Evolutionary conservation across 2,888 invertebrate species (phyloP).

Genomic region (Coecobrya sp.): DNA sequence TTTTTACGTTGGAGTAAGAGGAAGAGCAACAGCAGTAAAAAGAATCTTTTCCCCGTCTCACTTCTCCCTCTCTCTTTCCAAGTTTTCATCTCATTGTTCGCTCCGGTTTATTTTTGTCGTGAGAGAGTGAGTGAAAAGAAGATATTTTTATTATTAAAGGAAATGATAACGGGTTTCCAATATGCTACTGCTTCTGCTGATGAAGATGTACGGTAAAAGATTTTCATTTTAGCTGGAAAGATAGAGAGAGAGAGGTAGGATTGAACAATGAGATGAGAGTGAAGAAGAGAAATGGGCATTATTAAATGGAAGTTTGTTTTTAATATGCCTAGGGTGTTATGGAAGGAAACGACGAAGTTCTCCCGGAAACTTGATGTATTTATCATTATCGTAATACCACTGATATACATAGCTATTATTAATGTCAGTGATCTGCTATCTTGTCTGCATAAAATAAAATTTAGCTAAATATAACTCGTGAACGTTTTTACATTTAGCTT

Average conservation of each 20-base stretch:
- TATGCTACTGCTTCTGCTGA: slow-evolving; percentile 15
- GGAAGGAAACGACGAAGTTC: slow-evolving; percentile 22
- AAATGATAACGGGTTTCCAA: slow-evolving; percentile 54
- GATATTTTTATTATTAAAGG: slow-evolving; percentile 36
- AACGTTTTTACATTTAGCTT: too few relatives aligned
- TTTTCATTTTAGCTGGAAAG: not conserved
- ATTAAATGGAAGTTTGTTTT: slow-evolving; percentile 53
- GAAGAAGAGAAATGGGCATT: slow-evolving; percentile 12
- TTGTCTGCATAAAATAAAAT: not conserved
- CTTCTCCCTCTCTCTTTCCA: not conserved
- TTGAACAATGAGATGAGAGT: slow-evolving; percentile 33
- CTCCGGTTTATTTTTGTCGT: not conserved
- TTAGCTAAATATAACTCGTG: too few relatives aligned
- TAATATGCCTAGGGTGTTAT: slow-evolving; percentile 31
- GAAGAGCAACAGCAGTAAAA: not conserved
- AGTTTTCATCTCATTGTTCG: slow-evolving; percentile 14
- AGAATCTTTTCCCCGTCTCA: slow-evolving; percentile 1
- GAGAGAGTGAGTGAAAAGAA: slow-evolving; percentile 23
- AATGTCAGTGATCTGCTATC: not conserved
- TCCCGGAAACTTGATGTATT: slow-evolving; percentile 34
- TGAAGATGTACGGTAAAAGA: slow-evolving; percentile 22
- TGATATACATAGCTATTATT: not conserved
- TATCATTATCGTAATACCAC: not conserved
- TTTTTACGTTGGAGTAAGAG: not conserved
- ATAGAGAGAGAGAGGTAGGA: not conserved